Evolutionary conservation across 2,113 vertebrate genomes (phyloP).

Genomic region (Scomber colias): DNA sequence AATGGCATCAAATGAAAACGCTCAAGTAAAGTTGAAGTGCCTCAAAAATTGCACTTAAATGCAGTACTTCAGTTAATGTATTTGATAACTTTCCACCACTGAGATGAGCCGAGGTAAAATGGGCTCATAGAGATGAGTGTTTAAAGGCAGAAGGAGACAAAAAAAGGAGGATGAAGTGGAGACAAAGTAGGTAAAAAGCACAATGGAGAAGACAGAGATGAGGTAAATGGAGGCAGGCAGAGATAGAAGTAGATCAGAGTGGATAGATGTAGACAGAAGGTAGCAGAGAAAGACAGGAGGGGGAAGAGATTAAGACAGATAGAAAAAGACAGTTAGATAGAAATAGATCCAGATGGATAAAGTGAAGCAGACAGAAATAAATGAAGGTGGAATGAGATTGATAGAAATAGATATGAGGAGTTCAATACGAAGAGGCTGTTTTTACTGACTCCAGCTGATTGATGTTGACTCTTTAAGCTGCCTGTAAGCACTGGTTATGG

Average conservation of each 20-base stretch:
- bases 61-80: no score
- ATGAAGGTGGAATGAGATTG: conserved; percentile 14
- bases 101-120: neutral
- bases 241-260: conserved; percentile 30
- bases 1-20: no score
- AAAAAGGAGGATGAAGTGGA: neutral
- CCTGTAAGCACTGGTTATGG: neutral
- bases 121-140: neutral
- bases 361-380: conserved; percentile 18
- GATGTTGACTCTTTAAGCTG: neutral
- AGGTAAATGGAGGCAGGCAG: conserved; percentile 31
- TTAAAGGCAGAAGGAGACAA: conserved; percentile 4
- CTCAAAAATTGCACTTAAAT: no score
- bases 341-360: conserved; percentile 20
- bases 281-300: neutral
- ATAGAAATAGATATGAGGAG: neutral
- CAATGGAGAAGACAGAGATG: conserved; percentile 2
- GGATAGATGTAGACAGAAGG: conserved; percentile 16
- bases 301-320: neutral
- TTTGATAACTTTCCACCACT: no score
- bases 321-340: neutral
- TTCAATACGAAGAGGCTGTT: no score
- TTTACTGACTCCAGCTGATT: neutral
- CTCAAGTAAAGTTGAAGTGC: no score
- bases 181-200: conserved; percentile 5